Evolutionary conservation across 1,140 invertebrate genomes (phyloP).

Genomic region (Phymastichus coffea): DNA sequence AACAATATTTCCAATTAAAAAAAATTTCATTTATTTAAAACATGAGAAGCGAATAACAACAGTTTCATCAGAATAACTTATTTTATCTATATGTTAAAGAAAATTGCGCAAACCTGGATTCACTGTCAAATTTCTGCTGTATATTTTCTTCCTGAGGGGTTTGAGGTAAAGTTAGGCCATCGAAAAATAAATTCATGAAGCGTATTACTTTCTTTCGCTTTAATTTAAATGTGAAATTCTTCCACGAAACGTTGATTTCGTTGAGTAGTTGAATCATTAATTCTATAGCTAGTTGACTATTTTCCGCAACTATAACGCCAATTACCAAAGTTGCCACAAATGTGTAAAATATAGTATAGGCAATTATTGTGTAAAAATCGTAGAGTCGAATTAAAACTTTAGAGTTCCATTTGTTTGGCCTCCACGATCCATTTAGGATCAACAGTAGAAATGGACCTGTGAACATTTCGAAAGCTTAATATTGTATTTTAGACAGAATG

Average conservation of each 20-base stretch:
- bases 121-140: slow-evolving; percentile 22
- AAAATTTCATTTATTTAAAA: background rate
- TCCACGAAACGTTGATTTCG: slow-evolving; percentile 8
- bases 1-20: background rate
- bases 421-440: background rate
- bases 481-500: too few relatives aligned
- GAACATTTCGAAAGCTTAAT: background rate
- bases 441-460: background rate
- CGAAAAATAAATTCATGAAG: slow-evolving; percentile 16
- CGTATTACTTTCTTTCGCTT: slow-evolving; percentile 23
- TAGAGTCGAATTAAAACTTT: background rate
- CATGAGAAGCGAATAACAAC: too few relatives aligned
- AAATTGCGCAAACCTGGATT: slow-evolving; percentile 20
- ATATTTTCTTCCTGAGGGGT: slow-evolving; percentile 28
- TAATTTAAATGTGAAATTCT: slow-evolving; percentile 22
- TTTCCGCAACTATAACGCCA: background rate
- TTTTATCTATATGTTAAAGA: too few relatives aligned
- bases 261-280: slow-evolving; percentile 29
- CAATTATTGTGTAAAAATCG: background rate
- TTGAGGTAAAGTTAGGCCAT: slow-evolving; percentile 16
- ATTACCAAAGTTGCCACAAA: slow-evolving; percentile 11
- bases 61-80: too few relatives aligned
- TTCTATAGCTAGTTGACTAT: slow-evolving; percentile 26
- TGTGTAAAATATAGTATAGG: background rate
- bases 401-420: background rate